Evolutionary conservation across 2,113 vertebrate species (phyloP), one percentile per base, ranked within the genome.

Genomic region (Casuarius casuarius): DNA sequence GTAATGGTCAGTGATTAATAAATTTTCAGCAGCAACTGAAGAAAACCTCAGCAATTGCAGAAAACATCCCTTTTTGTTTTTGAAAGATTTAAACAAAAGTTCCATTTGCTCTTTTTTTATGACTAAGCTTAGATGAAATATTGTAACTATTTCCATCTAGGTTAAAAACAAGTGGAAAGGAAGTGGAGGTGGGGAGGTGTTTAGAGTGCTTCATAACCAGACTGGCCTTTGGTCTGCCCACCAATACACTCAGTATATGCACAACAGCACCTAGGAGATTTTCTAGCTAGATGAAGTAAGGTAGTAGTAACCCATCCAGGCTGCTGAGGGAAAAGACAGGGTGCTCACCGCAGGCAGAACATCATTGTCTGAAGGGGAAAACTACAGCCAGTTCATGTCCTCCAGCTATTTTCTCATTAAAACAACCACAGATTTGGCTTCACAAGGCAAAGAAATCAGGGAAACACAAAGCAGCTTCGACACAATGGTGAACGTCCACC

Each of bases 101-200:
- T 94, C 70, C 61, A 65, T 88, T 95, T 95, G 44, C 68, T 95
- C n/a, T 92, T 89, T 97, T 95, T 92, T 93, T 87, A 95, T 94
- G 8, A 58, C 42, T 19, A 78, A 59, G 4, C 16, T 89, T 91
- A 87, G 91, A 80, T 91, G 68, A 96, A 95, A 96, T 59, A 94
- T 68, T 92, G 86, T 94, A 94, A 93, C 93, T 85, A 23, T 42
- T 90, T 92, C 58, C 84, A 87, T 94, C 76, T 87, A 66, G 71
- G 88, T 89, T 94, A 96, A 94, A 94, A 97, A 58, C 79, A 96
- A 59, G 52, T 96, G 73, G 54, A 88, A 97, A 89, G 44, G 11
- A 65, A 85, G 31, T 79, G 65, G 56, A 74, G 65, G n/a, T 12
- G 22, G 63, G 78, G 8, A 68, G 21, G 19, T 11, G 62, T 38